Base-by-base conservation (phyloP, 2,113 vertebrate species). In the Sinocyclocheilus maitianheensis region DNA sequence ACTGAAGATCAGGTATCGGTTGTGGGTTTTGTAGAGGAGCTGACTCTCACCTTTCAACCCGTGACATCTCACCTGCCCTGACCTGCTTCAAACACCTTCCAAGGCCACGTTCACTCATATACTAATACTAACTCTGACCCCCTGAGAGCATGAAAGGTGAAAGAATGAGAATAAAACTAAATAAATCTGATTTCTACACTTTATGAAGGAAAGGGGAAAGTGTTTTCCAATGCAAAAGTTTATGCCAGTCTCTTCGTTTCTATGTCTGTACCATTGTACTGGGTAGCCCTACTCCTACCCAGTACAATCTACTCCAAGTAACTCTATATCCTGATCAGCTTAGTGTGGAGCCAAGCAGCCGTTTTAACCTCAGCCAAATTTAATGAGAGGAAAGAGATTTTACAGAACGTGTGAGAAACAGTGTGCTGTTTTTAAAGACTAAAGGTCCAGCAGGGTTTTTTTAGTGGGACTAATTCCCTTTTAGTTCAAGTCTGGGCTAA, bases 401-500 rank as follows among this genome's bases (percentile, higher is more conserved):
- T 89, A 89, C 85, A 78, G 71, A 88, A 85, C 89, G 89, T 53
- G 60, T 81, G 80, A 87, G 77, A 88, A 91, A 86, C 14, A n/a
- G 6, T 30, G 51, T 74, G 30, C 12, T 60, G 76, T 67, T 43
- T 55, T 34, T 72, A 24, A 85, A 67, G 79, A 22, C 16, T 1
- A 26, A 88, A 88, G 89, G 63, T 62, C 22, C 22, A 62, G 34
- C 84, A 26, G 51, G 40, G 37, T 46, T 83, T 24, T 74, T 81
- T 77, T 86, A 91, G 89, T 94, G 94, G 95, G 92, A 93, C 92
- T 96, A 96, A 96, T 95, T 94, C 87, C 5, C 83, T 95, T 97
- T 96, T 92, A 93, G 94, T 96, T 96, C 94, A 94, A 94, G 94
- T 95, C 93, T 94, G 93, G 95, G 95, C 93, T 94, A 96, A 96